These are phyloP conservation scores for Drosophila suboccidentalis DNA, from an alignment of 2,888 invertebrate genomes.

Conservation along the genomic window DNA sequence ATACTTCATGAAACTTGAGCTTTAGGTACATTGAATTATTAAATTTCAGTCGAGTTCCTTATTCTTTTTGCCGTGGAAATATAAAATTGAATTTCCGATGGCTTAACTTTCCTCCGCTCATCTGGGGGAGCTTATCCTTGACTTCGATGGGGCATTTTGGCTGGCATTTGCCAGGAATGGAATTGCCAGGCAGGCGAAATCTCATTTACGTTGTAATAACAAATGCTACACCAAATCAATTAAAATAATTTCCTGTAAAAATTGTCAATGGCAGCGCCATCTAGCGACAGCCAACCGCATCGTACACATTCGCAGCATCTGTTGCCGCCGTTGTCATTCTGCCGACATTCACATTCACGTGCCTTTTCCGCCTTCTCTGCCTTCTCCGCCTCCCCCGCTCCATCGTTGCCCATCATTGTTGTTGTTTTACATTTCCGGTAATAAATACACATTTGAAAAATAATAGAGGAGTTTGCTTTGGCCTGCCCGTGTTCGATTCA, in stretches of 20 bases:
- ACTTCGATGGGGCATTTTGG: not conserved
- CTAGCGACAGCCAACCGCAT: constrained; percentile 40
- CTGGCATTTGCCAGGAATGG: not conserved
- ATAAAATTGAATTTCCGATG: not conserved
- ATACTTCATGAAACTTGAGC: not conserved
- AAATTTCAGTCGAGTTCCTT: not conserved
- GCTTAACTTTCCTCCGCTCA: not conserved
- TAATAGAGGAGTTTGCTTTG: constrained; percentile 49
- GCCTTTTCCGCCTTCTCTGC: not conserved
- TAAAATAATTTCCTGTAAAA: constrained; percentile 72
- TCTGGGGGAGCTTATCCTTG: not conserved
- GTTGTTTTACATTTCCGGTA: constrained; percentile 80
- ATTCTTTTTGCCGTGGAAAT: not conserved
- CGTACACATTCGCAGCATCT: constrained; percentile 57
- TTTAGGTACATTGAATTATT: not conserved
- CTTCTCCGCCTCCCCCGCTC: not conserved
- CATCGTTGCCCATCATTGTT: constrained; percentile 41
- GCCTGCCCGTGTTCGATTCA: constrained; percentile 2
- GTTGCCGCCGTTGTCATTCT: constrained; percentile 73
- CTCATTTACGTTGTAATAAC: constrained; percentile 74
- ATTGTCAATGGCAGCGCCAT: constrained; percentile 44
- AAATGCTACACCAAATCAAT: constrained; percentile 71
- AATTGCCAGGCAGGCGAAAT: constrained; percentile 44
- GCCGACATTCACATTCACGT: constrained; percentile 50
- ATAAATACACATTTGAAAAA: constrained; percentile 78